Base-by-base conservation (phyloP, 2,888 invertebrate species). In the Kryphioiulus occultus region DNA sequence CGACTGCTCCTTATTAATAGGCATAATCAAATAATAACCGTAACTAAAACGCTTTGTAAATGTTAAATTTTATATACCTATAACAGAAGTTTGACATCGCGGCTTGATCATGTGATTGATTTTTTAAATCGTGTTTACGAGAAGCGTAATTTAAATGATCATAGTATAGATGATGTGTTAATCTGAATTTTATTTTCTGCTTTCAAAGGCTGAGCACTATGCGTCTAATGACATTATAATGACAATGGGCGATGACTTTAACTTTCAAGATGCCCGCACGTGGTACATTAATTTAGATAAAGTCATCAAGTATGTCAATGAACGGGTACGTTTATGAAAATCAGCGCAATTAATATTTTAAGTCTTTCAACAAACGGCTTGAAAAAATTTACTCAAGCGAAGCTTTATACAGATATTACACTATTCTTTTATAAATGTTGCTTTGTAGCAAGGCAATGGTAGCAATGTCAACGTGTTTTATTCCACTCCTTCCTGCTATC, bases 261-360 rank as follows among this genome's bases (percentile, higher is more conserved):
- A 85, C 4, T 85, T 19, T 84, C 95, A 95, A 91, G 94, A 96
- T 90, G 97, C 98, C 0, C 93, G 94, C 89, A 94, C 94, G 92
- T 96, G 96, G 94, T 98, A 94, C 92, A 94, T 93, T 89, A 97
- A 97, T 91, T 92, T 98, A 92, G 97, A 98, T 92, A 96, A 95
- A 91, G 92, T 98, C 85, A 97, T 98, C 91, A 94, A 94, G 95
- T 96, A 94, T 94, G 94, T 93, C 19, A 93, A 93, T 89, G 90
- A 90, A 86, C 90, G 90, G 91, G 93, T 93, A 90, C 90, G 90
- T 87, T 17, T 22, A 19, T 47, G 22, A 5, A 44, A 35, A 35
- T 35, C 35, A 35, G 35, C 7, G 35, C 35, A 35, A 35, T 35
- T 35, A 35, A 35, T 35, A 4, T 35, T 85, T 0, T 85, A 85